Conservation (phyloP, 2,797 vertebrate genomes). For the Varecia variegata region DNA sequence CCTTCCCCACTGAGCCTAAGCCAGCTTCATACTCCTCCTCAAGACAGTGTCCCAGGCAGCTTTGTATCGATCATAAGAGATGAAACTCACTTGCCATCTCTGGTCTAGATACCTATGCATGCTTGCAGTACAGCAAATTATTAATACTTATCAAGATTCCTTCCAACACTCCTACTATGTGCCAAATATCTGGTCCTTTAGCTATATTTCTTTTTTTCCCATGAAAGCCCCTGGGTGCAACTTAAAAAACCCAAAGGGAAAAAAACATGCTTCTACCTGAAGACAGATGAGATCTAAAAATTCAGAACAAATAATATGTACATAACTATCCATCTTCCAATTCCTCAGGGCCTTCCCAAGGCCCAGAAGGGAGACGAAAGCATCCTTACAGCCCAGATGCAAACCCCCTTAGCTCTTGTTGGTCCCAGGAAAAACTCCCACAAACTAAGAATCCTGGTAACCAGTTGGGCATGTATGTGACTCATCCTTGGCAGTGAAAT, state of each 20-base stretch:
- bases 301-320: neutral
- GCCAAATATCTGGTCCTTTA: neutral
- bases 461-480: neutral
- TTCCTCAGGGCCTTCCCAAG: neutral
- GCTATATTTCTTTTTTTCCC: neutral
- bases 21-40: neutral
- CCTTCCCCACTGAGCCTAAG: neutral
- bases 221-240: neutral
- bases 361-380: neutral
- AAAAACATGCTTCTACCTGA: neutral
- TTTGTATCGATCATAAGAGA: neutral
- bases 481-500: neutral
- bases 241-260: neutral
- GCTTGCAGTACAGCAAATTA: neutral
- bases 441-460: neutral
- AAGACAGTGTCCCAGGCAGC: neutral
- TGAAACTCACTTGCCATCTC: neutral
- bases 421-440: neutral
- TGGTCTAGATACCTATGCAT: rapidly evolving
- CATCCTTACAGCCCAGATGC: neutral
- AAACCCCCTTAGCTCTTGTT: neutral
- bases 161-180: neutral
- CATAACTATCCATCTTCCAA: neutral
- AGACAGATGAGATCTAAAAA: neutral
- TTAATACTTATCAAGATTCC: neutral